A percentile compares a stretch with the other conserved stretches of the same genome.
Evolutionary conservation across 2,113 vertebrate genomes (phyloP).

Genomic region (Lamprotornis superbus): DNA sequence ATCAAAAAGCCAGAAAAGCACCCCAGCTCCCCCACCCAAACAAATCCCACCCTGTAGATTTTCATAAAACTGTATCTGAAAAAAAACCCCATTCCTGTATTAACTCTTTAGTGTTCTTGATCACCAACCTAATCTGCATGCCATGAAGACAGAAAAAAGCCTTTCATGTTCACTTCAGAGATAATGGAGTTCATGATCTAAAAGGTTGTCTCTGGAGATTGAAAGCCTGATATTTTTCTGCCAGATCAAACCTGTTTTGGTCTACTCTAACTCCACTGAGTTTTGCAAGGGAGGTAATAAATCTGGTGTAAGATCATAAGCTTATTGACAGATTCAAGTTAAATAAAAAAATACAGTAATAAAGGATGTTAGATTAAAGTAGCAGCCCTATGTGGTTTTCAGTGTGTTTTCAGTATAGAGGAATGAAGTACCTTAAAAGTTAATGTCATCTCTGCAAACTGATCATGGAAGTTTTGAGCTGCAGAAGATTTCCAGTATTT

Average conservation of each 20-base stretch:
- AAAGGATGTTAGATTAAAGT: background rate
- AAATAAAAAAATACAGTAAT: background rate
- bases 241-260: background rate
- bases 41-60: background rate
- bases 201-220: background rate
- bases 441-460: background rate
- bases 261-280: background rate
- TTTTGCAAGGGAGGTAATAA: background rate
- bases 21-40: rapidly evolving
- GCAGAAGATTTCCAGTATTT: background rate
- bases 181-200: background rate
- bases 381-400: background rate
- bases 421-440: background rate
- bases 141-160: background rate
- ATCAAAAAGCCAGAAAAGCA: background rate
- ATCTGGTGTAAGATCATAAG: background rate
- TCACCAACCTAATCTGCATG: background rate
- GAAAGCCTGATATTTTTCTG: background rate
- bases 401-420: background rate
- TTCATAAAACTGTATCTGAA: background rate
- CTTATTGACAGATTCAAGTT: background rate
- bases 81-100: background rate
- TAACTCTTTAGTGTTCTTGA: background rate
- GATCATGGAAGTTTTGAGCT: background rate
- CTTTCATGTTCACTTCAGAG: background rate